Percentiles rank a stretch among this genome's conserved stretches.
Evolutionary conservation across 37 sponge, comb jelly and placozoan species (phyloP).

Genomic region (Haliclona indistincta): DNA sequence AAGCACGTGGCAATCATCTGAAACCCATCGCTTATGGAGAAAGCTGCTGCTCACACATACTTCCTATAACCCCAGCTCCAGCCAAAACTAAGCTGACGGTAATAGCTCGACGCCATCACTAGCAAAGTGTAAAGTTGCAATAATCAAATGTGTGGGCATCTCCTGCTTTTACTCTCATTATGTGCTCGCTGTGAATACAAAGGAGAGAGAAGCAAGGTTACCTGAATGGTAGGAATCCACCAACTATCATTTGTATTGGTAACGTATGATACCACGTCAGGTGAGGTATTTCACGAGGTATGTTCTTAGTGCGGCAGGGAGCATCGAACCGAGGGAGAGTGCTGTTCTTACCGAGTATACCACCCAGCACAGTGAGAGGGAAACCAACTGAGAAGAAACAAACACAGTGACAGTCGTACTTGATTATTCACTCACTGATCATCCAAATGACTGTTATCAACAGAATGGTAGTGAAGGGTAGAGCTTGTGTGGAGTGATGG

Average conservation of each 20-base stretch:
- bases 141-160: no score
- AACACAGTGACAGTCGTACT: not conserved
- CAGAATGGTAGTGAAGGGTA: slow-evolving; percentile 89
- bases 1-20: no score
- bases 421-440: slow-evolving; percentile 46
- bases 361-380: slow-evolving; percentile 90
- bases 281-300: slow-evolving; percentile 85
- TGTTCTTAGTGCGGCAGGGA: slow-evolving; percentile 95
- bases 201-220: not conserved
- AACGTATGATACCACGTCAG: slow-evolving; percentile 78
- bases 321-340: slow-evolving; percentile 77
- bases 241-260: slow-evolving; percentile 74
- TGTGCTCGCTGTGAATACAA: not conserved
- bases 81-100: no score
- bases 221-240: slow-evolving; percentile 93
- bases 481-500: slow-evolving; percentile 86
- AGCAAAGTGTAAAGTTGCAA: no score
- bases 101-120: no score
- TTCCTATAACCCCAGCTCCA: no score
- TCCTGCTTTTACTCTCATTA: no score
- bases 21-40: no score
- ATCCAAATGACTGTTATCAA: slow-evolving; percentile 86
- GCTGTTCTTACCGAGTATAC: slow-evolving; percentile 89
- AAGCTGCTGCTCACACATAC: no score
- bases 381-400: slow-evolving; percentile 71